Percentiles rank a stretch among this genome's conserved stretches.
Conservation (phyloP, 2,888 invertebrate species). For the Megamerina dolium region DNA sequence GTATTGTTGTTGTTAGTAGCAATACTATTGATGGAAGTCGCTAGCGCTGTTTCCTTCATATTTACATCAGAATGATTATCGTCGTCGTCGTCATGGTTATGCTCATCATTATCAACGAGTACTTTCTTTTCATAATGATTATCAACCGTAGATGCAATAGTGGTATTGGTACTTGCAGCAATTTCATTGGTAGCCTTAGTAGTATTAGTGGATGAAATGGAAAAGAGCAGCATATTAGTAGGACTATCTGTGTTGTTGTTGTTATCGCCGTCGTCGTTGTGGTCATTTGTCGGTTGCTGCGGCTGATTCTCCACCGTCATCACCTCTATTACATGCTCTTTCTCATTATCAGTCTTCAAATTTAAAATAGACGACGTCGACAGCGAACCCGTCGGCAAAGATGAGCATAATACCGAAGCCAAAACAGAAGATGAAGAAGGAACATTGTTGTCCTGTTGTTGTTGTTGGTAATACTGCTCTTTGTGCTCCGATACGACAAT, state of each 20-base stretch:
- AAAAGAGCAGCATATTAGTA: no score
- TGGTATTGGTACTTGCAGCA: constrained; percentile 1
- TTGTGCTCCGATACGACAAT: constrained; percentile 4
- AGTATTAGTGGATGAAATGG: no score
- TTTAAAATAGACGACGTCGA: no score
- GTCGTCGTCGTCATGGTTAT: neutral
- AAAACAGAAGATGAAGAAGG: no score
- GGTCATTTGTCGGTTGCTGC: neutral
- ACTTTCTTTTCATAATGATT: constrained; percentile 10
- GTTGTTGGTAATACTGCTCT: constrained; percentile 11
- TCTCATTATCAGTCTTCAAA: constrained; percentile 3
- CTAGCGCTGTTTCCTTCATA: neutral
- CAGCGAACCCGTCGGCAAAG: no score
- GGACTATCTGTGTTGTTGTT: constrained; percentile 4
- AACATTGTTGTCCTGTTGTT: no score
- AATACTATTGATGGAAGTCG: constrained; percentile 1
- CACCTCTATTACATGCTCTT: neutral
- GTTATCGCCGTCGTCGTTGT: constrained; percentile 3
- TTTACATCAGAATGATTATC: neutral
- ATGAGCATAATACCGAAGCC: no score
- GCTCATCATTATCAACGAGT: neutral
- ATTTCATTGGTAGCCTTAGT: constrained; percentile 4
- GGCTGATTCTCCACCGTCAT: neutral
- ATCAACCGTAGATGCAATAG: constrained; percentile 8
- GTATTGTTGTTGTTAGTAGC: neutral